Conservation (phyloP, 2,888 invertebrate species). For the Patella ulyssiponensis region DNA sequence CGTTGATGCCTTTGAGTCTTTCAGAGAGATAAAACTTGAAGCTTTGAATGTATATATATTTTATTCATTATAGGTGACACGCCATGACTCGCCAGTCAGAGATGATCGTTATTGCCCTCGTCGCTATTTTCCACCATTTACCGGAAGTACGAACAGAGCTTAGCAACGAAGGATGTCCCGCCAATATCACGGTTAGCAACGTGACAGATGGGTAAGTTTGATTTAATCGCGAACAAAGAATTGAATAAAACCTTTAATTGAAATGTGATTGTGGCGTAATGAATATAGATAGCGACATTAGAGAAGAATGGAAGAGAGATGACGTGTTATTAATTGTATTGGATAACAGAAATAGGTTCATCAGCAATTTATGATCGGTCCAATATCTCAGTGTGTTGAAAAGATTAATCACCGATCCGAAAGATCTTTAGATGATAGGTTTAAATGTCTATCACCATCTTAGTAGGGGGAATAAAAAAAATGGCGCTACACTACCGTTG, state of each 20-base stretch:
- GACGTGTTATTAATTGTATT: neutral
- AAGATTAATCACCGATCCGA: neutral
- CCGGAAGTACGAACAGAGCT: neutral
- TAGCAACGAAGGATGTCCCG: neutral
- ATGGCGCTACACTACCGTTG: too few relatives aligned
- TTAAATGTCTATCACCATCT: too few relatives aligned
- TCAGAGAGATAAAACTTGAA: too few relatives aligned
- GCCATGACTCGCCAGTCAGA: neutral
- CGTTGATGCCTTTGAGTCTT: too few relatives aligned
- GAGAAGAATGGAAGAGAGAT: neutral
- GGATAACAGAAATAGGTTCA: neutral
- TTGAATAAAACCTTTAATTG: neutral
- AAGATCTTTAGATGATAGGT: too few relatives aligned
- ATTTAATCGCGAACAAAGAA: neutral
- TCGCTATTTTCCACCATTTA: neutral
- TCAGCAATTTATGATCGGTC: neutral
- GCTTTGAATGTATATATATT: too few relatives aligned
- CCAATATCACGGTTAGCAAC: neutral
- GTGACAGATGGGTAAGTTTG: slow-evolving; percentile 4
- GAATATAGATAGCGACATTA: neutral
- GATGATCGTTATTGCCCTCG: neutral
- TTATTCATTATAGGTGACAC: too few relatives aligned
- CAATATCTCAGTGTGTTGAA: neutral
- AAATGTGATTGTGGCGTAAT: neutral
- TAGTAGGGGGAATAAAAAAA: too few relatives aligned